Evolutionary conservation across 1,140 invertebrate species (phyloP), one percentile per base, ranked within the genome.

Genomic region (Cherax quadricarinatus): DNA sequence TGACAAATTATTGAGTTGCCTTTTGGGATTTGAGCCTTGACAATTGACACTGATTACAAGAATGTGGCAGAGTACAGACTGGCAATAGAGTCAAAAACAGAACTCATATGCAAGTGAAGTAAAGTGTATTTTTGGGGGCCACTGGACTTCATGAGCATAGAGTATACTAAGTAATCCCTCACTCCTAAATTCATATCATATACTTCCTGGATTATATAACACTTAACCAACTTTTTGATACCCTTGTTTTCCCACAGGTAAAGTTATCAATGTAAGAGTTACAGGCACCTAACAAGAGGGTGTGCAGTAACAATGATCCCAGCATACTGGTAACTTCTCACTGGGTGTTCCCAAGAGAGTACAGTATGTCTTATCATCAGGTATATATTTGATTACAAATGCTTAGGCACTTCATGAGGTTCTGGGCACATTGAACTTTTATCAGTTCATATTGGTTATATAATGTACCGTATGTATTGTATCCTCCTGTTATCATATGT

Each of bases 371-470:
- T 75, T 21, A 75, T 75, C 70, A 75, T 75, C 70, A 75, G 70
- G 70, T 75, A 75, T 75, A 75, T 75, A 75, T 75, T 75, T 75
- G 41, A 75, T 75, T 75, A 75, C 70, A 75, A 75, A 75, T 75
- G 70, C 70, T 75, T 75, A 75, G n/a, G 70, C 24, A 75, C 70
- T 75, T 21, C n/a, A 75, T n/a, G 24, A 75, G 70, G 70, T 75
- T 75, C 70, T 30, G 24, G 24, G 24, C 6, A 75, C 70, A 75
- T 75, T 3, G 24, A 4, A 75, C 12, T 75, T 75, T 75, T 75
- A 75, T 75, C 70, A 21, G 14, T 70, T 70, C 18, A 70, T 70
- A 18, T 21, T 70, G 5, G 18, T 6, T 70, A n/a, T 21, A 21
- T 70, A n/a, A 18, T 6, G 18, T 21, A 6, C 5, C 2, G 18